Base-by-base conservation (phyloP, 2,113 vertebrate species). In the Vicugna pacos region DNA sequence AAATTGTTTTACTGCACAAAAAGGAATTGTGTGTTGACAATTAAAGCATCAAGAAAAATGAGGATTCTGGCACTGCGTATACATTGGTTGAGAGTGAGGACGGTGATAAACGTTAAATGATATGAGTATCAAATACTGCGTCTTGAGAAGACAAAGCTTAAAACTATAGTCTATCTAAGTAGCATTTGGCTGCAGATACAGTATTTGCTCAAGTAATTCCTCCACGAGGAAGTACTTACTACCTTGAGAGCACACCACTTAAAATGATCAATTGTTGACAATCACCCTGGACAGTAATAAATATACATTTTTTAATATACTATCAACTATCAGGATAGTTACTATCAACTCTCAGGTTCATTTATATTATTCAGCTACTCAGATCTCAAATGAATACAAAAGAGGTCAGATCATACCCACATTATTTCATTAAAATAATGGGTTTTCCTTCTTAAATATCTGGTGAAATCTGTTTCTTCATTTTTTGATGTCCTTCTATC, bases 351-450 rank as follows among this genome's bases (percentile, higher is more conserved):
- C 4, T 82, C 9, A 80, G 20, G 11, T 6, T 62, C 13, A 75
- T 76, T 92, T 88, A 73, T 30, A 72, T 24, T 38, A 62, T 19
- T 92, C 6, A 65, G 22, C 35, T 83, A 76, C 42, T 91, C 38
- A n/a, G 24, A 92, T 70, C 20, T 72, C 56, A 92, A 83, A 96
- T 77, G 56, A 91, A 77, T 6, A 77, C 48, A 93, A 86, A 84
- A 17, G 8, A 93, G 38, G 3, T 54, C 15, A 76, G 17, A 46
- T 17, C n/a, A 70, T 48, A 64, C 10, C n/a, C 32, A 62, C 56
- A 84, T n/a, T 4, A 79, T 6, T 77, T 8, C 50, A 86, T 13
- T 92, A 75, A 94, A 90, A 65, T 76, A 80, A 91, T 52, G 15
- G 8, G 54, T 95, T 95, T 85, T 83, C 26, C 50, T 60, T 92